Percentiles rank a stretch among this genome's conserved stretches.
These are phyloP conservation scores for Pristis pectinata DNA, from an alignment of 2,797 vertebrate species.

Conservation along the genomic window DNA sequence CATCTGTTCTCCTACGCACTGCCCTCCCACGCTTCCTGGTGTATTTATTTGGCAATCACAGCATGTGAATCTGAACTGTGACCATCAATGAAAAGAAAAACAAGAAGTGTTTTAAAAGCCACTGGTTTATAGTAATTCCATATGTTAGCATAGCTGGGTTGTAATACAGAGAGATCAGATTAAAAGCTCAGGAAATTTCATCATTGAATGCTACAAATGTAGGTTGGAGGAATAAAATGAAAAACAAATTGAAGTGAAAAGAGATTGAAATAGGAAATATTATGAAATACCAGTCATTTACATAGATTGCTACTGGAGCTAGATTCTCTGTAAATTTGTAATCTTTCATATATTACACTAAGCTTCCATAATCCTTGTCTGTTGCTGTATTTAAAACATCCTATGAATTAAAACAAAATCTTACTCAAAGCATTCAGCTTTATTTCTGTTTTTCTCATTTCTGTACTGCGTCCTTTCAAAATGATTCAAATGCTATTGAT, in stretches of 20 bases:
- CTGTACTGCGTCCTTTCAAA: not conserved
- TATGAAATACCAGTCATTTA: not conserved
- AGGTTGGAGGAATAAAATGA: not conserved
- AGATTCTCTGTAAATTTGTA: not conserved
- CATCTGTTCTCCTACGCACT: not conserved
- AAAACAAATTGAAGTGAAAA: not conserved
- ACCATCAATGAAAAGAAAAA: not conserved
- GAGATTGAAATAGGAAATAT: not conserved
- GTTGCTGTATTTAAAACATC: not conserved
- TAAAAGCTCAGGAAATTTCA: not conserved
- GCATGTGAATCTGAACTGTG: not conserved
- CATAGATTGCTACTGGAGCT: not conserved
- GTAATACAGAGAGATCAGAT: not conserved
- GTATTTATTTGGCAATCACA: not conserved
- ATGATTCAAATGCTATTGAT: not conserved
- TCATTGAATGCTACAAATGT: not conserved
- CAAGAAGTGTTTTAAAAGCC: not conserved
- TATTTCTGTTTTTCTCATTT: not conserved
- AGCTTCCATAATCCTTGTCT: not conserved
- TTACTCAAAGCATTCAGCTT: not conserved
- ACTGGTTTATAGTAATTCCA: too few relatives aligned
- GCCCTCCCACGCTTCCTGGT: not conserved
- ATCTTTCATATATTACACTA: not conserved
- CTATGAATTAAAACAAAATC: not conserved
- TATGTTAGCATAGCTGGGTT: too few relatives aligned